These are phyloP conservation scores for Diaprepes abbreviatus DNA, from an alignment of 2,888 invertebrate genomes.

Conservation along the genomic window DNA sequence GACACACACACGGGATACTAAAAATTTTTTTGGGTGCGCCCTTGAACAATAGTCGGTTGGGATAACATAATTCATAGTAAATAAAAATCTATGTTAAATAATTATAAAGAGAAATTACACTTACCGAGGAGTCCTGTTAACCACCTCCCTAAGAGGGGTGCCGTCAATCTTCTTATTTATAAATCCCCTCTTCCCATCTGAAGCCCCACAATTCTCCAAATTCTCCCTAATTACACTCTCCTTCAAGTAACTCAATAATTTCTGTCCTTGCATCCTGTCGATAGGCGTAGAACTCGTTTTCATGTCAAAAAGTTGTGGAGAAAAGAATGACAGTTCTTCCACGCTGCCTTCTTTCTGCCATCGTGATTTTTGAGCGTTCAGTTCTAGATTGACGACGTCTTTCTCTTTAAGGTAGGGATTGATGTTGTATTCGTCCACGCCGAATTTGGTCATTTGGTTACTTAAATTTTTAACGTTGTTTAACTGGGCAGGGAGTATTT, in stretches of 20 bases:
- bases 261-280: constrained; percentile 38
- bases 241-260: constrained; percentile 34
- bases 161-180: constrained; percentile 21
- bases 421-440: constrained; percentile 49
- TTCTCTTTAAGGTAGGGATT: constrained; percentile 54
- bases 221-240: constrained; percentile 35
- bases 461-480: constrained; percentile 23
- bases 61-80: no score
- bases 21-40: no score
- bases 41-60: no score
- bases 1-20: no score
- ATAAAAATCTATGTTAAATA: no score
- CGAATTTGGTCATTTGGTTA: constrained; percentile 21
- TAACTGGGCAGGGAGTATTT: constrained; percentile 1
- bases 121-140: constrained; percentile 19
- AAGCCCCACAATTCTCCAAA: not conserved
- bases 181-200: not conserved
- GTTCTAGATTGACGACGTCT: constrained; percentile 25
- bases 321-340: constrained; percentile 60
- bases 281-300: constrained; percentile 61
- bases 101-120: no score
- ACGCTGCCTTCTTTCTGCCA: constrained; percentile 50
- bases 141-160: constrained; percentile 14
- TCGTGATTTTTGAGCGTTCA: constrained; percentile 6
- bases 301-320: constrained; percentile 56